Evolutionary conservation across 2,797 vertebrate genomes (phyloP).

Genomic region (Cyprinodon diabolis): DNA sequence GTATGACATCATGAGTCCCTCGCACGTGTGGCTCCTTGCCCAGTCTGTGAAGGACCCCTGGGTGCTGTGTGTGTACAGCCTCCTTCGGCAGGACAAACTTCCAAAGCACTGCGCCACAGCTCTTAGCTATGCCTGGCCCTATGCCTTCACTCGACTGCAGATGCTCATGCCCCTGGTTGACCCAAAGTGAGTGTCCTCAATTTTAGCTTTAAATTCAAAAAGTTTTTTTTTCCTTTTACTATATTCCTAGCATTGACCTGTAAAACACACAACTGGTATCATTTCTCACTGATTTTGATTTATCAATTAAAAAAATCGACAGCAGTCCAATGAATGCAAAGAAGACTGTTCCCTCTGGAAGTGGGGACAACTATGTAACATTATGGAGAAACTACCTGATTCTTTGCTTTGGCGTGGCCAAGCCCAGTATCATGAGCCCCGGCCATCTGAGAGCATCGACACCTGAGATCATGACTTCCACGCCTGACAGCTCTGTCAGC

Average conservation of each 20-base stretch:
- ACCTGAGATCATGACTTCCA: slow-evolving; percentile 91
- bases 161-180: slow-evolving; percentile 95
- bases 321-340: slow-evolving; percentile 96
- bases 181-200: slow-evolving; percentile 85
- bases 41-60: slow-evolving; percentile 98
- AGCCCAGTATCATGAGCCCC: slow-evolving; percentile 97
- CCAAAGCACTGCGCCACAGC: slow-evolving; percentile 95
- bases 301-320: background rate
- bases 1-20: slow-evolving; percentile 97
- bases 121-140: slow-evolving; percentile 97
- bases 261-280: slow-evolving; percentile 5
- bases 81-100: slow-evolving; percentile 93
- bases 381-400: slow-evolving; percentile 99
- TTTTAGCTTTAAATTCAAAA: background rate
- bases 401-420: slow-evolving; percentile 96
- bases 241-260: slow-evolving; percentile 12
- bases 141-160: slow-evolving; percentile 95
- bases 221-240: slow-evolving; percentile 15
- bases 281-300: slow-evolving; percentile 18
- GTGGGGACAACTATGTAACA: slow-evolving; percentile 89
- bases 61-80: slow-evolving; percentile 96
- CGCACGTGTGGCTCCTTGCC: slow-evolving; percentile 97
- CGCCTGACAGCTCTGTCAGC: slow-evolving; percentile 88
- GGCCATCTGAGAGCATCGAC: slow-evolving; percentile 95
- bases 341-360: slow-evolving; percentile 90